These are phyloP conservation scores for Ceratina calcarata DNA, from an alignment of 1,140 invertebrate species.

Conservation along the genomic window DNA sequence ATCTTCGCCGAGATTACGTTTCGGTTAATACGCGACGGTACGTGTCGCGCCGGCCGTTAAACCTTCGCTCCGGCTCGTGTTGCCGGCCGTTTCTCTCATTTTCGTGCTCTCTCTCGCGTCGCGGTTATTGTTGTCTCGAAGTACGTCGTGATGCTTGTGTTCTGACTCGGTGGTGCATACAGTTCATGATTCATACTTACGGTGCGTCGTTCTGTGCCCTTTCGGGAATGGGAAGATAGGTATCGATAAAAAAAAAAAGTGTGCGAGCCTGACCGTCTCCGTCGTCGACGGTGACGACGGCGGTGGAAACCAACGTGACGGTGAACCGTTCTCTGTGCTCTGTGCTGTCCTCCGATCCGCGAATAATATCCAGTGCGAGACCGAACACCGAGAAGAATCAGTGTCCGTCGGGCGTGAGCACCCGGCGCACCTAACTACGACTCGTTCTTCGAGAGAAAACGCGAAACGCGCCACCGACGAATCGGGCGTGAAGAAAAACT, in stretches of 20 bases:
- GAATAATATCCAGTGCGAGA: neutral
- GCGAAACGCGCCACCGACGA: too few species aligned
- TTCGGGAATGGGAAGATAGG: neutral
- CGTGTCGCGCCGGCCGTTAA: conserved; percentile 29
- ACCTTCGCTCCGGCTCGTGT: neutral
- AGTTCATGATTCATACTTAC: neutral
- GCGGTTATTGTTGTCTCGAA: neutral
- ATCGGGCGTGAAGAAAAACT: too few species aligned
- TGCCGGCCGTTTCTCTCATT: conserved; percentile 4
- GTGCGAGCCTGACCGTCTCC: conserved; percentile 46
- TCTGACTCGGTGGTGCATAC: neutral
- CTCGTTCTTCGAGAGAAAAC: neutral
- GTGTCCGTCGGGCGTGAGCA: conserved; percentile 13
- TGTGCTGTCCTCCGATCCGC: conserved; percentile 6
- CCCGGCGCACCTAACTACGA: neutral
- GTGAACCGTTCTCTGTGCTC: conserved; percentile 45
- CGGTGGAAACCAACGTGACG: conserved; percentile 28
- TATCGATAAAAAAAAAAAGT: neutral
- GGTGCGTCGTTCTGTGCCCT: neutral
- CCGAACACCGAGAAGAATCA: neutral
- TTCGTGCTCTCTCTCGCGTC: neutral
- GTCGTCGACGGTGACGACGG: conserved; percentile 32
- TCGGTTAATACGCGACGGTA: conserved; percentile 40
- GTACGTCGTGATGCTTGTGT: neutral
- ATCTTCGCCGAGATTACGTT: conserved; percentile 45